phyloP scores from a whole-genome alignment of 30 jellyfish, hydroid and myxozoan genomes.

The Aurelia sp. region DNA sequence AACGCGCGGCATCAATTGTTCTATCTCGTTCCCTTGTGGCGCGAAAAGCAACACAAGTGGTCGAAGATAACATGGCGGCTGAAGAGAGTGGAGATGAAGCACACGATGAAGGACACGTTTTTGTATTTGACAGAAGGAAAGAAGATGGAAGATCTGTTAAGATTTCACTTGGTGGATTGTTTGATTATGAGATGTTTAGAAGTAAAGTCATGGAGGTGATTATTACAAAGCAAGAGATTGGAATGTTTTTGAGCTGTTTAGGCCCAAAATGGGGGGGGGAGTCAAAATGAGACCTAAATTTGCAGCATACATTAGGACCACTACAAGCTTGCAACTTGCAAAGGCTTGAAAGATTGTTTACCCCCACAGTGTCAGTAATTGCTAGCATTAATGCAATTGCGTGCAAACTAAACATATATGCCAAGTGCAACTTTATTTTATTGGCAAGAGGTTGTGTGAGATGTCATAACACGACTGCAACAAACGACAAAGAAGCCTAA shows the following conservation, averaged over 20 bases:
- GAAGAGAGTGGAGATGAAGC: conserved; percentile 19
- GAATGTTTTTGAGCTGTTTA: background rate
- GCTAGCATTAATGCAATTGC: no score
- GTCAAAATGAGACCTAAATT: background rate
- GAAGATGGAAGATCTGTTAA: conserved; percentile 36
- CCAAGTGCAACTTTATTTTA: no score
- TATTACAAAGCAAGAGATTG: background rate
- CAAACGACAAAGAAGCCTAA: no score
- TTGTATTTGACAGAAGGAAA: conserved; percentile 68
- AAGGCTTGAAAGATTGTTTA: background rate
- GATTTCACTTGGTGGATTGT: conserved; percentile 60
- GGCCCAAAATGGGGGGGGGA: no score
- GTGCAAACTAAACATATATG: no score
- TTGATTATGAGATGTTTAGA: conserved; percentile 25
- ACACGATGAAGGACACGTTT: conserved; percentile 58
- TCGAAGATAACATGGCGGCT: conserved; percentile 59
- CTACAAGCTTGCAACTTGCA: no score
- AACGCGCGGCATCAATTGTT: no score
- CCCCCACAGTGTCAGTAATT: no score
- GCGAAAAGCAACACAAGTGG: no score
- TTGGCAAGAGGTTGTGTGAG: no score
- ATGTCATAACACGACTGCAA: no score
- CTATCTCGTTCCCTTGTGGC: no score
- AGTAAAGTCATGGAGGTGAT: conserved; percentile 23
- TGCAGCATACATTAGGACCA: background rate